A percentile compares a stretch with the other conserved stretches of the same genome.
These are phyloP conservation scores for Coccyzus lansbergi DNA, from an alignment of 2,797 vertebrate species.

Conservation along the genomic window DNA sequence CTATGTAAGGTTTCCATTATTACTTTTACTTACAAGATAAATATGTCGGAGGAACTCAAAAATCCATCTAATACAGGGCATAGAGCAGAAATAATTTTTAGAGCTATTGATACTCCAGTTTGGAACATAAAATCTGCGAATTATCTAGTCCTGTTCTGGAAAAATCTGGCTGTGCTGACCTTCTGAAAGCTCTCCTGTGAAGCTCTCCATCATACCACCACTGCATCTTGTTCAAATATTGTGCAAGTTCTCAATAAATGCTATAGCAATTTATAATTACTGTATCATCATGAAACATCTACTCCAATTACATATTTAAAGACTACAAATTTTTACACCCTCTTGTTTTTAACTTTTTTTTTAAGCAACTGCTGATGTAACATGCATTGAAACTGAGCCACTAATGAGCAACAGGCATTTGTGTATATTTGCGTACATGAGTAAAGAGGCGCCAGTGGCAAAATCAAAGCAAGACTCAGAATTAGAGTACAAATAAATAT, in stretches of 20 bases:
- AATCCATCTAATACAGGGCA: background rate
- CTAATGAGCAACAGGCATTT: background rate
- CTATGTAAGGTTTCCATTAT: background rate
- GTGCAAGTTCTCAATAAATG: background rate
- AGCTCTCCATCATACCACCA: background rate
- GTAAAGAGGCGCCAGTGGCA: background rate
- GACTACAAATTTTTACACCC: background rate
- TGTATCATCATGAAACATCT: background rate
- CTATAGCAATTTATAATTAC: background rate
- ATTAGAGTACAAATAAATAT: background rate
- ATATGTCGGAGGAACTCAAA: background rate
- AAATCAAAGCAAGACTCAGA: background rate
- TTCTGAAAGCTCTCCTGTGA: background rate
- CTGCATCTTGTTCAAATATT: background rate
- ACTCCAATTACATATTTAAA: background rate
- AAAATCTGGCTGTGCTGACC: background rate
- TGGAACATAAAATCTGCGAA: background rate
- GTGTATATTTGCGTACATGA: background rate
- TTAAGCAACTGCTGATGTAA: background rate
- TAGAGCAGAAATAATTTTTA: background rate
- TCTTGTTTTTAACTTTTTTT: background rate
- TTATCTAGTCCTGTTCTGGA: background rate
- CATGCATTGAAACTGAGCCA: background rate
- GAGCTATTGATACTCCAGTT: background rate
- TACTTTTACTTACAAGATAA: background rate